Percentiles rank a stretch among this genome's conserved stretches.
These are phyloP conservation scores for Epinephelus lanceolatus DNA, from an alignment of 2,113 vertebrate species.

Conservation along the genomic window DNA sequence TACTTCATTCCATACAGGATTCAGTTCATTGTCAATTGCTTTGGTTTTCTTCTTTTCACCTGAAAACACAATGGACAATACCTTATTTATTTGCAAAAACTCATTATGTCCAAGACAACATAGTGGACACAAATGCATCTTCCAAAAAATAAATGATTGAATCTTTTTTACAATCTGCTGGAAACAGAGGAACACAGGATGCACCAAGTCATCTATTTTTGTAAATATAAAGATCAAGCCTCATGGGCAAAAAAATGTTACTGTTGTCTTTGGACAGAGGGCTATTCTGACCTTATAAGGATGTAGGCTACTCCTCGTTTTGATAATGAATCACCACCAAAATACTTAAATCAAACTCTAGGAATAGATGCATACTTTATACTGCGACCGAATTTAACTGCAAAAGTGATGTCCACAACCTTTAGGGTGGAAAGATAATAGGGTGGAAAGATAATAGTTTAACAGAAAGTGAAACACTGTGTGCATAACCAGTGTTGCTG, in stretches of 20 bases:
- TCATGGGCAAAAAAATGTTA: background rate
- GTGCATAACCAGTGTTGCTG: background rate
- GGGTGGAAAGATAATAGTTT: background rate
- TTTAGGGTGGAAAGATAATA: background rate
- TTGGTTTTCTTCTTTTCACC: slow-evolving; percentile 99
- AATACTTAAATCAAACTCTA: background rate
- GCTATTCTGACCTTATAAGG: slow-evolving; percentile 73
- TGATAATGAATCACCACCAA: slow-evolving; percentile 36
- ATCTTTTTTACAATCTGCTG: background rate
- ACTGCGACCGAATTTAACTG: background rate
- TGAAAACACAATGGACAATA: slow-evolving; percentile 49
- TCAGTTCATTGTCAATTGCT: slow-evolving; percentile 91
- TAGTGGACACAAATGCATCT: background rate
- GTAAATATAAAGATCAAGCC: background rate
- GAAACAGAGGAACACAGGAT: background rate
- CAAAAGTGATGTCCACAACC: background rate
- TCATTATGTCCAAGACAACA: background rate
- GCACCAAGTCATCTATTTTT: background rate
- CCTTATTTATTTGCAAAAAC: background rate
- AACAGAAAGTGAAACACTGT: background rate
- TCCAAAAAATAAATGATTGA: background rate
- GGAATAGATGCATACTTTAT: background rate
- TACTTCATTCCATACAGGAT: slow-evolving; percentile 98
- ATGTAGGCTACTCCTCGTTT: slow-evolving; percentile 2
- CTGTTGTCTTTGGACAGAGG: background rate